These are phyloP conservation scores for Tetrax tetrax DNA, from an alignment of 2,113 vertebrate species.

Conservation along the genomic window DNA sequence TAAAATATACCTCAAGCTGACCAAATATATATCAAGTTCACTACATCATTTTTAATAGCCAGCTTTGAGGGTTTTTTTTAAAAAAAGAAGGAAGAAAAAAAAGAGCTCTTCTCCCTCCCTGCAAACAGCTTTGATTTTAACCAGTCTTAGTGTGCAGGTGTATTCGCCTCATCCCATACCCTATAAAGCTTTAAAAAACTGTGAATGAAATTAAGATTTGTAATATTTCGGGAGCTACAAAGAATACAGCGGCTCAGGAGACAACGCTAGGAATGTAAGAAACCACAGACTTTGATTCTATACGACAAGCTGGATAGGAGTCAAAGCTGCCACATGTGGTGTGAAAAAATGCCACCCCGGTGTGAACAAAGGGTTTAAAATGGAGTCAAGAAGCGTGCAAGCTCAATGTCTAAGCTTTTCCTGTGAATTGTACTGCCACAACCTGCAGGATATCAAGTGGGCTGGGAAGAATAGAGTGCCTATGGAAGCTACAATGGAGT, in stretches of 20 bases:
- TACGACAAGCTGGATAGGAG: slow-evolving; percentile 82
- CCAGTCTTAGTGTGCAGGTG: neutral
- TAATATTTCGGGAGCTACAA: slow-evolving; percentile 45
- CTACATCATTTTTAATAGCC: neutral
- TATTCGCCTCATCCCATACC: neutral
- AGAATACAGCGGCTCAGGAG: slow-evolving; percentile 39
- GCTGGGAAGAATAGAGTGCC: slow-evolving; percentile 73
- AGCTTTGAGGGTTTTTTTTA: neutral
- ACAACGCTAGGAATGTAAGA: slow-evolving; percentile 51
- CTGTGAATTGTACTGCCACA: slow-evolving; percentile 82
- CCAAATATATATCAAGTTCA: neutral
- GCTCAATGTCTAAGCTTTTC: slow-evolving; percentile 83
- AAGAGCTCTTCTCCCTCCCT: neutral
- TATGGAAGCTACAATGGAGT: slow-evolving; percentile 71
- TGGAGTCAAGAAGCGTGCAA: slow-evolving; percentile 84
- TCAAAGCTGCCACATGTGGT: slow-evolving; percentile 85
- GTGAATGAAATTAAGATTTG: slow-evolving; percentile 59
- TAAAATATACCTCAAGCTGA: neutral
- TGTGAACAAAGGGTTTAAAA: slow-evolving; percentile 87
- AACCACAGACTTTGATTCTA: slow-evolving; percentile 79
- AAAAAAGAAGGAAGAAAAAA: neutral
- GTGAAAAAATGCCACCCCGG: slow-evolving; percentile 87
- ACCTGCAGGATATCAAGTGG: slow-evolving; percentile 81
- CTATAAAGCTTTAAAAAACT: neutral
- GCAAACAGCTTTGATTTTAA: neutral